phyloP scores from a whole-genome alignment of 2,113 vertebrate species.

The Plestiodon gilberti region DNA sequence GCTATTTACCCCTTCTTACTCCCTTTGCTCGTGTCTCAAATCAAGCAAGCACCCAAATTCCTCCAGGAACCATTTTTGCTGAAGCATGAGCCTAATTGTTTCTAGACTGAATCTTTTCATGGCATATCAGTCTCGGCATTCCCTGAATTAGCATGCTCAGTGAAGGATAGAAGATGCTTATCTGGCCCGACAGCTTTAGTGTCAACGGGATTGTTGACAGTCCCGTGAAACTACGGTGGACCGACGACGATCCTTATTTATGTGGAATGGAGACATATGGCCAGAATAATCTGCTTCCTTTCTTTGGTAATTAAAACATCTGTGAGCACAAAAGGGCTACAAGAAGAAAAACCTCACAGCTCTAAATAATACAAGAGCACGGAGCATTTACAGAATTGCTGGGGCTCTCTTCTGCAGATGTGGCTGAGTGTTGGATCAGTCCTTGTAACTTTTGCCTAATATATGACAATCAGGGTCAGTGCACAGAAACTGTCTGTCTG shows the following conservation, averaged over 20 bases:
- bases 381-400: slow-evolving; percentile 59
- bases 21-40: slow-evolving; percentile 46
- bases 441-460: slow-evolving; percentile 58
- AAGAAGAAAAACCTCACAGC: slow-evolving; percentile 57
- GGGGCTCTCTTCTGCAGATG: background rate
- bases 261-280: slow-evolving; percentile 92
- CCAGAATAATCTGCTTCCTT: slow-evolving; percentile 91
- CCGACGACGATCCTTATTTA: slow-evolving; percentile 79
- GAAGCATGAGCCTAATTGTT: slow-evolving; percentile 83
- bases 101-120: slow-evolving; percentile 94
- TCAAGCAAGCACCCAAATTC: slow-evolving; percentile 62
- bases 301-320: slow-evolving; percentile 97
- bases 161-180: slow-evolving; percentile 94
- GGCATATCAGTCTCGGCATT: slow-evolving; percentile 85
- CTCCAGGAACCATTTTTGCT: slow-evolving; percentile 65
- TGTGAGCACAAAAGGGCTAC: slow-evolving; percentile 80
- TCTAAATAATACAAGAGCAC: slow-evolving; percentile 64
- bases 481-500: slow-evolving; percentile 33
- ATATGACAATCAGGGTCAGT: slow-evolving; percentile 45
- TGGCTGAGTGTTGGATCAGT: slow-evolving; percentile 40
- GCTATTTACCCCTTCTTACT: background rate
- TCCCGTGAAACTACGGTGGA: slow-evolving; percentile 74
- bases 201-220: slow-evolving; percentile 80
- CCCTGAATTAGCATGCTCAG: slow-evolving; percentile 90
- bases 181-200: slow-evolving; percentile 89